These are phyloP conservation scores for Priocnemis perturbator DNA, from an alignment of 2,888 invertebrate genomes.

Conservation along the genomic window DNA sequence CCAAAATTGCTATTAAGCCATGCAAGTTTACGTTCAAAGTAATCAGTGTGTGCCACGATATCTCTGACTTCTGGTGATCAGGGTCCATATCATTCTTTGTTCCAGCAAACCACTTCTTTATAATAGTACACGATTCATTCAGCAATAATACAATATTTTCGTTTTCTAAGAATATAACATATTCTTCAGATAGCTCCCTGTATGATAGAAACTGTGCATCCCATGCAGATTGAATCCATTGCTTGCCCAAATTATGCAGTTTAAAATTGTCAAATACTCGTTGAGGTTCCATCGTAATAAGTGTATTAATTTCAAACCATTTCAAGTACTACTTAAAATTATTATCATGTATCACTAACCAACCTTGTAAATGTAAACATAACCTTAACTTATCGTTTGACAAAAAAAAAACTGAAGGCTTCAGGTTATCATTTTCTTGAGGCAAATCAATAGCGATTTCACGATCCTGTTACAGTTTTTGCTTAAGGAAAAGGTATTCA, in stretches of 20 bases:
- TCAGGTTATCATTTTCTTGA: conserved; percentile 55
- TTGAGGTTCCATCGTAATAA: conserved; percentile 62
- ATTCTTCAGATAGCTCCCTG: conserved; percentile 76
- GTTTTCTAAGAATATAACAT: conserved; percentile 74
- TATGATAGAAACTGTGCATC: conserved; percentile 78
- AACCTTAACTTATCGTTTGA: conserved; percentile 55
- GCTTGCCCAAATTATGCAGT: conserved; percentile 74
- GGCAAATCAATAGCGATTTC: conserved; percentile 35
- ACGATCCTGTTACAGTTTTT: conserved; percentile 12
- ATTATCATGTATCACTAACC: conserved; percentile 33
- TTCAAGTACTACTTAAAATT: conserved; percentile 33
- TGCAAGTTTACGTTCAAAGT: conserved; percentile 73
- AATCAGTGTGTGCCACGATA: conserved; percentile 76
- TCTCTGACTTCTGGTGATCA: conserved; percentile 41
- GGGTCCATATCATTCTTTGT: conserved; percentile 26
- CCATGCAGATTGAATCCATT: conserved; percentile 79
- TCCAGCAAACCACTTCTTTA: conserved; percentile 59
- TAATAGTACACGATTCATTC: conserved; percentile 50
- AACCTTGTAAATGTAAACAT: conserved; percentile 48
- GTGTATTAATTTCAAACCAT: conserved; percentile 25
- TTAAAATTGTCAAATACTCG: conserved; percentile 66
- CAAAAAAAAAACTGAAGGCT: conserved; percentile 38
- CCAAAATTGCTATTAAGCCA: conserved; percentile 77
- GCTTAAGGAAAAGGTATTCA: conserved; percentile 20
- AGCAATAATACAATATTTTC: conserved; percentile 60